Evolutionary conservation across 1,140 invertebrate species (phyloP).

Genomic region (Lamellibrachia luymesi): DNA sequence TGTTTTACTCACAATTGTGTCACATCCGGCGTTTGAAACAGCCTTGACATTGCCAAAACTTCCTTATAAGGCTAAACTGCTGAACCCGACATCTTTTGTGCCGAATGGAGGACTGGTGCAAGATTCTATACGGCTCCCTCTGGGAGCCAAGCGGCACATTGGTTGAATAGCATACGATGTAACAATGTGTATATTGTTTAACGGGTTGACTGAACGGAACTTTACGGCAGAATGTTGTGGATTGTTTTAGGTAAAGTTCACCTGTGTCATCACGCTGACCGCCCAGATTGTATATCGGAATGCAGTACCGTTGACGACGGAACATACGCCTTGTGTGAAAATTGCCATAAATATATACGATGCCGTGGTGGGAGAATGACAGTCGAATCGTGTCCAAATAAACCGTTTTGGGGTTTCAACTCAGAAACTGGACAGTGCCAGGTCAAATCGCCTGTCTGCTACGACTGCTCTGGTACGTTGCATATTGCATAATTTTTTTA

Average conservation of each 20-base stretch:
- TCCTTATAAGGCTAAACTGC: too few species aligned
- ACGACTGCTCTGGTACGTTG: neutral
- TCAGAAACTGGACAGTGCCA: neutral
- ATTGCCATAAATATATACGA: neutral
- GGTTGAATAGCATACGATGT: too few species aligned
- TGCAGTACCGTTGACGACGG: neutral
- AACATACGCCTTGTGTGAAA: neutral
- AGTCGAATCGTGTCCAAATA: neutral
- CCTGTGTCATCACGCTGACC: neutral
- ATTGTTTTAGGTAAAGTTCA: neutral
- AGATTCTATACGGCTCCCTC: too few species aligned
- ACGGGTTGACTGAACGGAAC: too few species aligned
- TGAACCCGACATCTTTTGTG: too few species aligned
- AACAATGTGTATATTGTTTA: too few species aligned
- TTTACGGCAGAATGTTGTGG: neutral
- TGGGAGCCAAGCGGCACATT: too few species aligned
- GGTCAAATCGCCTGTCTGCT: neutral
- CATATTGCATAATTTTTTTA: neutral
- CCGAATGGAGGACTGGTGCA: too few species aligned
- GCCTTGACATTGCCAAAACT: too few species aligned
- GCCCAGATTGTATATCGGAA: neutral
- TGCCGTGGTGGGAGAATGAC: neutral
- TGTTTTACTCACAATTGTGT: too few species aligned
- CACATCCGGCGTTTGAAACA: too few species aligned
- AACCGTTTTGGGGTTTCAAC: neutral